Evolutionary conservation across 2,888 invertebrate genomes (phyloP).

Genomic region (Hermodice carunculata): DNA sequence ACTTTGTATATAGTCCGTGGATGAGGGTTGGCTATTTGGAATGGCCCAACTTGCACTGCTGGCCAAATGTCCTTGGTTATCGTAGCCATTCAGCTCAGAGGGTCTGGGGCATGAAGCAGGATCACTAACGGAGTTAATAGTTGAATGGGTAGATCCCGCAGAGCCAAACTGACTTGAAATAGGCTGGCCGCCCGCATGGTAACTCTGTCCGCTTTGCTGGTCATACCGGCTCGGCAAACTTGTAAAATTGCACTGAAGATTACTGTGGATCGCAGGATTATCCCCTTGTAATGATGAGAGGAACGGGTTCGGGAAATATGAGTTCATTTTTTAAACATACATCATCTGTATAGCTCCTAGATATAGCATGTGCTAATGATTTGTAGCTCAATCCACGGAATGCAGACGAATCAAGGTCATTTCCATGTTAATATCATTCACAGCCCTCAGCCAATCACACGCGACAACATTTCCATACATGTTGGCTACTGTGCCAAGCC

Average conservation of each 20-base stretch:
- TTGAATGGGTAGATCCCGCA: constrained; percentile 14
- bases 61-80: constrained; percentile 6
- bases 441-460: constrained; percentile 19
- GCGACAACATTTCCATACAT: constrained; percentile 12
- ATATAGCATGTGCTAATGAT: constrained; percentile 24
- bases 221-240: constrained; percentile 26
- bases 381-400: constrained; percentile 20
- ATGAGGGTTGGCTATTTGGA: constrained; percentile 8
- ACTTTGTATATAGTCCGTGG: constrained; percentile 12
- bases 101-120: constrained; percentile 4
- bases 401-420: constrained; percentile 21
- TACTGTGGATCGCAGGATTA: constrained; percentile 11
- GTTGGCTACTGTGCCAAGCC: too few species aligned
- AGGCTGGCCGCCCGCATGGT: constrained; percentile 2
- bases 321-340: constrained; percentile 34
- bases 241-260: constrained; percentile 18
- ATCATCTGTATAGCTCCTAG: constrained; percentile 19
- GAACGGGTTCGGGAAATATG: constrained; percentile 30
- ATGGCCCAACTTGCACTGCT: not conserved
- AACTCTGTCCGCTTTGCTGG: constrained; percentile 12
- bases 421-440: constrained; percentile 23
- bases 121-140: constrained; percentile 10
- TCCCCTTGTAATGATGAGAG: constrained; percentile 23
- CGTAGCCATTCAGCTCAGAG: constrained; percentile 24
- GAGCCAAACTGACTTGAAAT: constrained; percentile 13